These are phyloP conservation scores for Protonemura montana DNA, from an alignment of 2,888 invertebrate species.

Conservation along the genomic window DNA sequence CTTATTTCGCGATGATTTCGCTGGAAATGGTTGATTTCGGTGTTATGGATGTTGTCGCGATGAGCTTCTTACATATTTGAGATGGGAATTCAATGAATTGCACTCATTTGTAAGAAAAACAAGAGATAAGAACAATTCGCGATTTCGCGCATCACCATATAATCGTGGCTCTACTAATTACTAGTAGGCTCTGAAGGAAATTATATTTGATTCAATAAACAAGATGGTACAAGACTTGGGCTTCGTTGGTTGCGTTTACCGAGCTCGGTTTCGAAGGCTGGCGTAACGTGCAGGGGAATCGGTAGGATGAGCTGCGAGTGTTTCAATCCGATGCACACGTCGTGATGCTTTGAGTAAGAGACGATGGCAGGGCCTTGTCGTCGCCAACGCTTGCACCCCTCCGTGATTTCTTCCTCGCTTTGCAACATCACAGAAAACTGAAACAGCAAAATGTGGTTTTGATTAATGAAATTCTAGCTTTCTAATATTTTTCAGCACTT, in stretches of 20 bases:
- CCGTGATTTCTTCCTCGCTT: constrained; percentile 80
- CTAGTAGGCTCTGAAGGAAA: too few relatives aligned
- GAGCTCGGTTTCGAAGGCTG: constrained; percentile 91
- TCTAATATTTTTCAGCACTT: too few relatives aligned
- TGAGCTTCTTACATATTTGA: too few relatives aligned
- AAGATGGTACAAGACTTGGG: not conserved
- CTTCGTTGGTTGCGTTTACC: constrained; percentile 62
- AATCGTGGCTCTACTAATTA: too few relatives aligned
- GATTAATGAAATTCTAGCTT: not conserved
- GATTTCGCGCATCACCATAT: too few relatives aligned
- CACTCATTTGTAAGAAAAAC: too few relatives aligned
- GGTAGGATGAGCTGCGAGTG: constrained; percentile 91
- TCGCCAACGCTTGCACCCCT: constrained; percentile 60
- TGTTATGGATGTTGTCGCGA: too few relatives aligned
- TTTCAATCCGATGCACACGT: constrained; percentile 87
- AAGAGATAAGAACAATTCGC: too few relatives aligned
- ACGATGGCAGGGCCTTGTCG: constrained; percentile 61
- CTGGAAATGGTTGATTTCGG: too few relatives aligned
- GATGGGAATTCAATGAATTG: too few relatives aligned
- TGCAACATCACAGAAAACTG: constrained; percentile 91
- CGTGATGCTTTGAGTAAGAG: constrained; percentile 90
- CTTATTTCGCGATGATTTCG: too few relatives aligned
- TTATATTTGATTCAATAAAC: too few relatives aligned
- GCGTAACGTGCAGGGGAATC: constrained; percentile 93
- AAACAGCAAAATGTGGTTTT: constrained; percentile 39